Evolutionary conservation across 2,113 vertebrate species (phyloP), one percentile per base, ranked within the genome.

Genomic region (Cnemophilus loriae): DNA sequence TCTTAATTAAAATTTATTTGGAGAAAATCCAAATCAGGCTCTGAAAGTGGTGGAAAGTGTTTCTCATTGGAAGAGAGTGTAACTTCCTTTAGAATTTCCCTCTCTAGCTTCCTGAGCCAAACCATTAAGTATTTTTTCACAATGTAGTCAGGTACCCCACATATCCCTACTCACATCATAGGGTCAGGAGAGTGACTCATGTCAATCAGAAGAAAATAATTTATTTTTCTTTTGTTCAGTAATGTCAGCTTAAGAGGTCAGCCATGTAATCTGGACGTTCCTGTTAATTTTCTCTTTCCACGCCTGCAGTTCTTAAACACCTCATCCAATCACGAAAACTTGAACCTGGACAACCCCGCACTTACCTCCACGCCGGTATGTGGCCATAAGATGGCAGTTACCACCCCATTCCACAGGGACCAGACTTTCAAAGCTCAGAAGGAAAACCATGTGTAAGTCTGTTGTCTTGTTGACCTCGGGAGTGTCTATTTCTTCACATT

Each of bases 281-380:
- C 77, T 79, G 74, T 61, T 92, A 67, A 87, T 91, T 79, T 90
- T 94, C 79, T 77, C 88, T 96, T 92, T 87, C 73, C 18, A 37
- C 42, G 1, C 59, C 69, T 97, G 70, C 98, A 99, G 99, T 99
- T 99, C 97, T 98, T 99, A 90, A 99, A 98, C 97, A 98, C 98
- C 78, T 98, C 99, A 41, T 97, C 98, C 97, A 99, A 44, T 95
- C 98, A 98, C 1, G 99, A 99, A 90, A 98, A 98, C 91, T 96
- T 98, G 44, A 98, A 99, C 95, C 96, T 97, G 73, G 99, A 99
- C 89, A 98, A 97, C 84, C 96, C 98, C 87, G 93, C 98, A 11
- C 96, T 99, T 96, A 98, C 97, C 37, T 98, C 99, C 73, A 98
- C 98, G 0, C 98, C 98, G 0, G 97, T 98, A 37, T 99, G 97